phyloP scores from a whole-genome alignment of 1,140 invertebrate genomes.

The Psilanteris sp. region DNA sequence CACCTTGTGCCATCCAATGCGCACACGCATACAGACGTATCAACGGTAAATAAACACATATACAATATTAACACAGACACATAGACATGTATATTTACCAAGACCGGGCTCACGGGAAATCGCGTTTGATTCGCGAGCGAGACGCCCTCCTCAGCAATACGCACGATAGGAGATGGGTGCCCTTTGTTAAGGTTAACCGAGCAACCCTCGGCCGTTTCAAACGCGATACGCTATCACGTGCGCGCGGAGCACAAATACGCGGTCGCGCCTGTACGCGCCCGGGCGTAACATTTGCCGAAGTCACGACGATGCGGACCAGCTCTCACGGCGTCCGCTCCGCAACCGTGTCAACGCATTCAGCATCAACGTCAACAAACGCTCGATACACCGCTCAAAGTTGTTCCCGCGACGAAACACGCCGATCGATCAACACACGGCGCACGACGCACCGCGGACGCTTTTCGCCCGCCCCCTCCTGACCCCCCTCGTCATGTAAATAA shows the following conservation, averaged over 20 bases:
- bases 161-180: neutral
- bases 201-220: constrained; percentile 4
- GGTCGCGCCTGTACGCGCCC: neutral
- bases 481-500: constrained; percentile 25
- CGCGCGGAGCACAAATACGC: constrained; percentile 13
- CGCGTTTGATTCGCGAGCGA: constrained; percentile 36
- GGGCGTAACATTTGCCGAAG: neutral
- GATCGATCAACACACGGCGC: constrained; percentile 41
- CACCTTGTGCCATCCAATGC: constrained; percentile 24
- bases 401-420: constrained; percentile 14
- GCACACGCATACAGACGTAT: constrained; percentile 16
- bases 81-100: constrained; percentile 52
- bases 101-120: constrained; percentile 46
- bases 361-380: constrained; percentile 36
- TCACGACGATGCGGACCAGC: neutral
- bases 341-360: constrained; percentile 3
- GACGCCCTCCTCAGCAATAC: constrained; percentile 24
- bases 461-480: neutral
- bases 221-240: constrained; percentile 31
- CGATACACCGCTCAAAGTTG: constrained; percentile 46
- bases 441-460: constrained; percentile 25
- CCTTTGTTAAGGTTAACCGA: constrained; percentile 33
- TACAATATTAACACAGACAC: constrained; percentile 44
- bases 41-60: constrained; percentile 26
- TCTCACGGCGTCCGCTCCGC: neutral